Conservation (phyloP, 2,888 invertebrate genomes). For the Cephonodes hylas region DNA sequence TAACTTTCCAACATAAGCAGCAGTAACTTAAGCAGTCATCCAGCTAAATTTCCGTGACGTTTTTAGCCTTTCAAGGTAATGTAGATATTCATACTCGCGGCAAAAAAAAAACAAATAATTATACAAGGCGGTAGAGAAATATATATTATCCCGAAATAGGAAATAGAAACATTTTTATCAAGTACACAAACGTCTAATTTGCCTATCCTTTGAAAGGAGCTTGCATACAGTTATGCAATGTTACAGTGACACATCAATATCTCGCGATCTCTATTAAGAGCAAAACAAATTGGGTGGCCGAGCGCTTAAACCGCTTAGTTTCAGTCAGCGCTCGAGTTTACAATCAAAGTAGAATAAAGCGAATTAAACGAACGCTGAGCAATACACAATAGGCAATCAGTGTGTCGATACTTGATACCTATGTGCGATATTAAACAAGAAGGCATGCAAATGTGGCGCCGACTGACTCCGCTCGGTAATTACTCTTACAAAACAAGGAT, state of each 20-base stretch:
- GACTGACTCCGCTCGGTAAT: conserved; percentile 24
- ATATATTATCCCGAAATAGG: too few relatives aligned
- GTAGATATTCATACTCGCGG: too few relatives aligned
- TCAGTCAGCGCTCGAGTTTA: neutral
- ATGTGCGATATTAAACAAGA: conserved; percentile 18
- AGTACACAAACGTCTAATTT: too few relatives aligned
- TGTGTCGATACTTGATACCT: conserved; percentile 60
- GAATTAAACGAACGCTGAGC: conserved; percentile 39
- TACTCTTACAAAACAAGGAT: neutral
- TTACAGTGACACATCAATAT: too few relatives aligned
- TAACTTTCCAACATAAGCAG: too few relatives aligned
- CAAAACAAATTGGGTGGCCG: neutral
- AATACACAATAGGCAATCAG: conserved; percentile 64
- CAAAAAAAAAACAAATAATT: too few relatives aligned
- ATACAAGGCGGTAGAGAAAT: too few relatives aligned
- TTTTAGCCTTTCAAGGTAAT: too few relatives aligned
- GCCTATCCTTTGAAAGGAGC: neutral
- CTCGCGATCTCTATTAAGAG: neutral
- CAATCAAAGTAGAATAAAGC: neutral
- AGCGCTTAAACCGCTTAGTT: neutral
- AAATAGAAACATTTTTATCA: too few relatives aligned
- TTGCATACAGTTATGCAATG: neutral
- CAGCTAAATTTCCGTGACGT: too few relatives aligned
- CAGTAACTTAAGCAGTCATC: too few relatives aligned
- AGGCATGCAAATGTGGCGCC: conserved; percentile 18